A percentile compares a stretch with the other conserved stretches of the same genome.
Conservation (phyloP, 2,113 vertebrate species). For the Spheniscus mendiculus region DNA sequence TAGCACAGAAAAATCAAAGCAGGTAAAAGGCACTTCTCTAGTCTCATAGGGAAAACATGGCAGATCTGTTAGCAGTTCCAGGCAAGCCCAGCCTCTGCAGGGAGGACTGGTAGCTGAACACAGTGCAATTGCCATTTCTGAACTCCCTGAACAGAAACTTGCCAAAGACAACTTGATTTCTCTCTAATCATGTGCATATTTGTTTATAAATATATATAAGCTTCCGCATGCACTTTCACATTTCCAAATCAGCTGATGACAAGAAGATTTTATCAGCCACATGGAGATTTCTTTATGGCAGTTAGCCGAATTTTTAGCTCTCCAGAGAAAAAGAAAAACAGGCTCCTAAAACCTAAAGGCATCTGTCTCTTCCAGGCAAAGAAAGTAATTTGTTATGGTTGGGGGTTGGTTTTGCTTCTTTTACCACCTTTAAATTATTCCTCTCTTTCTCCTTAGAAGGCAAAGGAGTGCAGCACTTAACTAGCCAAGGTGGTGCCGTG, state of each 20-base stretch:
- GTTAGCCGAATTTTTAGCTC: not conserved
- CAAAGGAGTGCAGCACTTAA: not conserved
- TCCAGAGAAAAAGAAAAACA: not conserved
- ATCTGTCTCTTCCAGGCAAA: not conserved
- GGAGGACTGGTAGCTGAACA: not conserved
- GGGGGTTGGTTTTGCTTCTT: not conserved
- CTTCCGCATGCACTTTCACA: not conserved
- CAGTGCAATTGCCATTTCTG: not conserved
- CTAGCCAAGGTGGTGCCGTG: not conserved
- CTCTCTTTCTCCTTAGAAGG: not conserved
- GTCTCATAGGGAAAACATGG: not conserved
- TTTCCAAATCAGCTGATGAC: not conserved
- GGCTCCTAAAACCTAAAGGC: not conserved
- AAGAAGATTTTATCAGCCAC: not conserved
- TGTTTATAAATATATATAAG: not conserved
- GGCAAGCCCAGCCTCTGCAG: not conserved
- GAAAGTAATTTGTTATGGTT: not conserved
- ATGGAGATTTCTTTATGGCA: not conserved
- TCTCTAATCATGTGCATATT: not conserved
- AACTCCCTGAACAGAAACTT: not conserved
- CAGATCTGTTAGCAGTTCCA: not conserved
- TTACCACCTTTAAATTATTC: not conserved
- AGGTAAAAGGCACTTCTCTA: not conserved
- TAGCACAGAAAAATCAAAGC: not conserved
- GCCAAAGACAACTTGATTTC: not conserved